Conservation (phyloP, 1,140 invertebrate genomes). For the Asobara japonica region DNA sequence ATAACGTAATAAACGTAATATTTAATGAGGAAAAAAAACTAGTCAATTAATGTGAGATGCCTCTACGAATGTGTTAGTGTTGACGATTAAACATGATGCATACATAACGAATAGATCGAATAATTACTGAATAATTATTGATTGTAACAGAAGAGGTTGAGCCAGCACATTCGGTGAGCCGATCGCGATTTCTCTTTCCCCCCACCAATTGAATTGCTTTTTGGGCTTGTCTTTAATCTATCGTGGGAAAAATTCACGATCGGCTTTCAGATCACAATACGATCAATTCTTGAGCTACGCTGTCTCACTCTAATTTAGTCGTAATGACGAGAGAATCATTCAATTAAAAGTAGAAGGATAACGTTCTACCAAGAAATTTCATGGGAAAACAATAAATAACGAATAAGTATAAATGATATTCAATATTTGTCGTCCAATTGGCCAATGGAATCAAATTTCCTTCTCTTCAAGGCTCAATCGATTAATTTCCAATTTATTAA, state of each 20-base stretch:
- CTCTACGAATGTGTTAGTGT: conserved; percentile 52
- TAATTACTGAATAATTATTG: neutral
- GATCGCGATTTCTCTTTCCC: neutral
- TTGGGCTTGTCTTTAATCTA: conserved; percentile 1
- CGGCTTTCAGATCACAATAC: neutral
- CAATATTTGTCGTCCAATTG: too few species aligned
- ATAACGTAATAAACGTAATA: conserved; percentile 42
- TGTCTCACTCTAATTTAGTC: neutral
- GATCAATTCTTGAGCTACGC: conserved; percentile 5
- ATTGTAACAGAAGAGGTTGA: neutral
- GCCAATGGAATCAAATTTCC: too few species aligned
- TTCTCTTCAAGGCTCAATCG: too few species aligned
- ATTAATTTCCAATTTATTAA: too few species aligned
- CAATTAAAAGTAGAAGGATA: neutral
- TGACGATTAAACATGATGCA: neutral
- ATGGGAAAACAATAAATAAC: too few species aligned
- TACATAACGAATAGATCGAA: neutral
- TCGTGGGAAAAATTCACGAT: neutral
- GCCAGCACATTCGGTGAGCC: neutral
- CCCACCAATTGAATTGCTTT: neutral
- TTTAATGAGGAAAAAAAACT: conserved; percentile 42
- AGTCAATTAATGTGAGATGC: conserved; percentile 62
- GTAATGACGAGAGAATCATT: neutral
- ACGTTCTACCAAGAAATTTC: too few species aligned
- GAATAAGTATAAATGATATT: too few species aligned